Evolutionary conservation across 2,888 invertebrate species (phyloP).

Genomic region (Bugulina stolonifera): DNA sequence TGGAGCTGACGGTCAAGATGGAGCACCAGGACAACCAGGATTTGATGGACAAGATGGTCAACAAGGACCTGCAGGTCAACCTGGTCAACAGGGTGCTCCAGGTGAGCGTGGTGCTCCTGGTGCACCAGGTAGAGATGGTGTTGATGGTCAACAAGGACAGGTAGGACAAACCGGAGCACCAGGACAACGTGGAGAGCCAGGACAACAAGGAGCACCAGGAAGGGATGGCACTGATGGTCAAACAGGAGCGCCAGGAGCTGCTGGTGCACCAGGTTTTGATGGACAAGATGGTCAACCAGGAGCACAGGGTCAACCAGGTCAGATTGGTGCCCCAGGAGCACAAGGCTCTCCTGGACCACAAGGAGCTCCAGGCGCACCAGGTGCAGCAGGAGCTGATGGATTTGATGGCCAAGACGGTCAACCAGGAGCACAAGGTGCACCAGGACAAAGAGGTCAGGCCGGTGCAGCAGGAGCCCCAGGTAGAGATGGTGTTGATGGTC

Average conservation of each 20-base stretch:
- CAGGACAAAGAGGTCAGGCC: conserved; percentile 27
- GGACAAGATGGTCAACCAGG: conserved; percentile 26
- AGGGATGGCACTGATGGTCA: not conserved
- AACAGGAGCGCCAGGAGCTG: conserved; percentile 15
- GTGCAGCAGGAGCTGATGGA: conserved; percentile 27
- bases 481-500: conserved; percentile 27
- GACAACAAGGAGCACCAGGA: conserved; percentile 30
- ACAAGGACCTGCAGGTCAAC: conserved; percentile 26
- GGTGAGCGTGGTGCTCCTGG: conserved; percentile 26
- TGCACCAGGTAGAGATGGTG: conserved; percentile 4
- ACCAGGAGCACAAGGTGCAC: conserved; percentile 28
- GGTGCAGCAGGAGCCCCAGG: conserved; percentile 29
- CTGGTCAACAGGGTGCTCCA: conserved; percentile 25
- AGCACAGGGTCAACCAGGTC: conserved; percentile 22
- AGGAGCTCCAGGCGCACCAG: conserved; percentile 27
- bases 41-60: conserved; percentile 22
- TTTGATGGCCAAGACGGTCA: conserved; percentile 26
- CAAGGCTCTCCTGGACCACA: conserved; percentile 26
- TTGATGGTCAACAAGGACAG: not conserved
- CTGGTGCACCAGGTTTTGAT: conserved; percentile 20
- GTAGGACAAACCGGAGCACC: conserved; percentile 38
- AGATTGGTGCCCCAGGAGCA: conserved; percentile 15
- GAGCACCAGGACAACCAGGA: conserved; percentile 3
- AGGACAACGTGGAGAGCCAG: conserved; percentile 42
- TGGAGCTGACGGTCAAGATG: conserved; percentile 2